These are phyloP conservation scores for Drepanosiphum platanoidis DNA, from an alignment of 2,888 invertebrate genomes.

Conservation along the genomic window DNA sequence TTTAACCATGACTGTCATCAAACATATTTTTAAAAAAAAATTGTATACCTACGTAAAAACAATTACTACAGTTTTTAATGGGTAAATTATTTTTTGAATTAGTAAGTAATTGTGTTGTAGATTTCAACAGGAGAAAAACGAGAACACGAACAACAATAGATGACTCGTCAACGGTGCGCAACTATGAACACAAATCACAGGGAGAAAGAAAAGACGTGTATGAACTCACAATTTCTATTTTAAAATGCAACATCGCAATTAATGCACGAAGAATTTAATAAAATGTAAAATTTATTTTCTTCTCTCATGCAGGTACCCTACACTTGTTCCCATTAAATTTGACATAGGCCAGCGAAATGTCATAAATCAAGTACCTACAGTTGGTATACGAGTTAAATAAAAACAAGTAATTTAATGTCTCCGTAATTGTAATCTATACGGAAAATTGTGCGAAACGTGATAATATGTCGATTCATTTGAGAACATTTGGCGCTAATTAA, in stretches of 20 bases:
- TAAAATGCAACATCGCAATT: background rate
- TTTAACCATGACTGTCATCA: slow-evolving; percentile 26
- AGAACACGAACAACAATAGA: slow-evolving; percentile 48
- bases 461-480: slow-evolving; percentile 18
- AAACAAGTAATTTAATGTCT: background rate
- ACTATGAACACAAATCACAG: slow-evolving; percentile 48
- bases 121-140: slow-evolving; percentile 1
- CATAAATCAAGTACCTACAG: background rate
- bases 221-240: slow-evolving; percentile 5
- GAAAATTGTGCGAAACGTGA: slow-evolving; percentile 32
- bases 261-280: background rate
- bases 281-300: slow-evolving; percentile 18
- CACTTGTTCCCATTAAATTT: background rate
- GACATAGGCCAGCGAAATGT: background rate
- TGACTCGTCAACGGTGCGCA: slow-evolving; percentile 45
- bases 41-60: slow-evolving; percentile 17
- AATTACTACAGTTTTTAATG: slow-evolving; percentile 44
- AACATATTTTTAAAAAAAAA: slow-evolving; percentile 10
- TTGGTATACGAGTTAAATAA: too few relatives aligned
- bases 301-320: too few relatives aligned
- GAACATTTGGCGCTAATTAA: slow-evolving; percentile 7
- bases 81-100: slow-evolving; percentile 41
- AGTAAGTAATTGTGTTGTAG: slow-evolving; percentile 21
- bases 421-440: slow-evolving; percentile 12
- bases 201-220: slow-evolving; percentile 25